Evolutionary conservation across 2,113 vertebrate genomes (phyloP).

Genomic region (Takifugu bimaculatus): DNA sequence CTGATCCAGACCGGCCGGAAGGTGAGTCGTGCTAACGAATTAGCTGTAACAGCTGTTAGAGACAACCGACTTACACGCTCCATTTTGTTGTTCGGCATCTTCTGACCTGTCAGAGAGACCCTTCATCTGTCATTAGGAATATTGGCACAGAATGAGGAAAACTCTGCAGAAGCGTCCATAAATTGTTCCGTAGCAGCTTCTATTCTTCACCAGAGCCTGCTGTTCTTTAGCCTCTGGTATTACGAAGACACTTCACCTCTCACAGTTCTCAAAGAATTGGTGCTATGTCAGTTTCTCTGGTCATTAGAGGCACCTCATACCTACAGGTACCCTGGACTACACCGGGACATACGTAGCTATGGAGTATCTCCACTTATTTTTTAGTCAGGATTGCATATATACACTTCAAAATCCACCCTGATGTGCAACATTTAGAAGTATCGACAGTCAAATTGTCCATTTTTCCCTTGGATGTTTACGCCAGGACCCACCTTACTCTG

Average conservation of each 20-base stretch:
- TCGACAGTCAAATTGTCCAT: too few species aligned
- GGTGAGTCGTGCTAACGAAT: slow-evolving; percentile 36
- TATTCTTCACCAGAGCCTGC: slow-evolving; percentile 13
- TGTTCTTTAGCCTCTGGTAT: slow-evolving; percentile 21
- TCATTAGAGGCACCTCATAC: slow-evolving; percentile 43
- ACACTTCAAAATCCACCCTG: too few species aligned
- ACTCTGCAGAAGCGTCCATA: not conserved
- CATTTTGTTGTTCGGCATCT: slow-evolving; percentile 23
- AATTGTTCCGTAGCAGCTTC: not conserved
- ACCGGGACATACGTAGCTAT: too few species aligned
- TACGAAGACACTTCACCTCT: slow-evolving; percentile 28
- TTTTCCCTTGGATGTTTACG: too few species aligned
- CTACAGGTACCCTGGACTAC: too few species aligned
- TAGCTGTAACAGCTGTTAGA: slow-evolving; percentile 16
- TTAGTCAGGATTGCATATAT: too few species aligned
- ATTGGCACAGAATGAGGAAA: slow-evolving; percentile 1
- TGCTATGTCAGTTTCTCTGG: slow-evolving; percentile 39
- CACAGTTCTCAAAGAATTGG: slow-evolving; percentile 53
- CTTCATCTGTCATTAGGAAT: slow-evolving; percentile 8
- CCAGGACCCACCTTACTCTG: too few species aligned
- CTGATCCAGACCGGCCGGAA: not conserved
- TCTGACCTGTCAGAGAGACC: slow-evolving; percentile 15
- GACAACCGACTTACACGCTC: slow-evolving; percentile 11
- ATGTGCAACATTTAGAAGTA: too few species aligned
- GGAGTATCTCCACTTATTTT: too few species aligned